Percentiles rank a stretch among this genome's conserved stretches.
Evolutionary conservation across 2,888 invertebrate genomes (phyloP).

Genomic region (Drosophila cognata): DNA sequence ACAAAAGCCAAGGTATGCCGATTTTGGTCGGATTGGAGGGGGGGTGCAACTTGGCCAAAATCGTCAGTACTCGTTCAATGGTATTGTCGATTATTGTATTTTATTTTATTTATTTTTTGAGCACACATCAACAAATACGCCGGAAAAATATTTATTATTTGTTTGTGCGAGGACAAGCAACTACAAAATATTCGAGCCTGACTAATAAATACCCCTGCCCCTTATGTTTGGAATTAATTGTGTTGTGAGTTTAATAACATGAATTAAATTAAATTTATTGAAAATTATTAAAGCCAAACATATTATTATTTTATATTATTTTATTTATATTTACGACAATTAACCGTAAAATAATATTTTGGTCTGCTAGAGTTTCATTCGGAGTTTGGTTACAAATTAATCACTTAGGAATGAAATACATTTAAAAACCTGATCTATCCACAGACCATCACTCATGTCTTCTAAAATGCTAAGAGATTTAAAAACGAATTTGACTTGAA

Average conservation of each 20-base stretch:
- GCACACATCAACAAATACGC: constrained; percentile 56
- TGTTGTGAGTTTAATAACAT: neutral
- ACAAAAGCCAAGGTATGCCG: constrained; percentile 20
- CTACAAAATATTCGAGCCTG: constrained; percentile 8
- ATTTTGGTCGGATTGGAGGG: neutral
- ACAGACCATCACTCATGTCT: neutral
- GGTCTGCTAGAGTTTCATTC: neutral
- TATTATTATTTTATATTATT: neutral
- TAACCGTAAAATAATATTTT: neutral
- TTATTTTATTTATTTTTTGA: constrained; percentile 63
- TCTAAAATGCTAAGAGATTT: no score
- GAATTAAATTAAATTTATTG: neutral
- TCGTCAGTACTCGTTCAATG: constrained; percentile 5
- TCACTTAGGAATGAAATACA: neutral
- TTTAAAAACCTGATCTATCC: neutral
- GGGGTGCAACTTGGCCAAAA: neutral
- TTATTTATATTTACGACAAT: neutral
- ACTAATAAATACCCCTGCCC: constrained; percentile 7
- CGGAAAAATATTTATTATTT: constrained; percentile 61
- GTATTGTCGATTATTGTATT: constrained; percentile 36
- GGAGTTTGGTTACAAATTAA: neutral
- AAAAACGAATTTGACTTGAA: no score
- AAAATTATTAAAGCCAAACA: neutral
- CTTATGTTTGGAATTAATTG: neutral
- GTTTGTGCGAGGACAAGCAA: constrained; percentile 25